A percentile compares a stretch with the other conserved stretches of the same genome.
These are phyloP conservation scores for Balearica regulorum DNA, from an alignment of 2,797 vertebrate genomes.

Conservation along the genomic window DNA sequence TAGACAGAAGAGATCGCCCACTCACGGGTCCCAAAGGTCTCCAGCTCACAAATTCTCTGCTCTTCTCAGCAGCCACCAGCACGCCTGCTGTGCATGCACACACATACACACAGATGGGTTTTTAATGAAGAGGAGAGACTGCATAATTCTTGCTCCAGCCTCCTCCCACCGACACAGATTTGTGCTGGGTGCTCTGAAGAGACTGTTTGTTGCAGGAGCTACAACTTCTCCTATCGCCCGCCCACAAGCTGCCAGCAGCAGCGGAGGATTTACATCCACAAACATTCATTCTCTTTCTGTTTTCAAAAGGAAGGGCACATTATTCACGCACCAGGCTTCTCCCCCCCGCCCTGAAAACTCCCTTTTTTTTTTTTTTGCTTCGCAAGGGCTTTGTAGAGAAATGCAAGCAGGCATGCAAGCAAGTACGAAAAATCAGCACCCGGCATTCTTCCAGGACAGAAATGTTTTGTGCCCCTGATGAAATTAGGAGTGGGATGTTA, in stretches of 20 bases:
- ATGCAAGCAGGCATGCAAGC: not conserved
- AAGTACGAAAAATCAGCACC: not conserved
- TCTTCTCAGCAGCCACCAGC: not conserved
- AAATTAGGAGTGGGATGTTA: not conserved
- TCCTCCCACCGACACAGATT: not conserved
- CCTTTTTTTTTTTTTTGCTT: not conserved
- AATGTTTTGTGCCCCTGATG: not conserved
- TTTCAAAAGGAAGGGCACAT: not conserved
- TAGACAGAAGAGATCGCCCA: not conserved
- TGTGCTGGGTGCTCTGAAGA: not conserved
- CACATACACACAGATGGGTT: not conserved
- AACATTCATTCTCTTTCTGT: not conserved
- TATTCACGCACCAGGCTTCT: not conserved
- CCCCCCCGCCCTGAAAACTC: not conserved
- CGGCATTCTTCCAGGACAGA: not conserved
- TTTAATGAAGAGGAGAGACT: not conserved
- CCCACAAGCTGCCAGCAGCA: constrained; percentile 5
- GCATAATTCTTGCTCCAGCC: not conserved
- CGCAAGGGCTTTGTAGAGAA: not conserved
- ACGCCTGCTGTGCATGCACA: not conserved
- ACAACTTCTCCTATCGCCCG: not conserved
- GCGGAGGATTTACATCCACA: constrained; percentile 1
- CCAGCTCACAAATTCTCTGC: not conserved
- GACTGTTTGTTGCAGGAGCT: constrained; percentile 2
- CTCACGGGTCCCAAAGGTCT: not conserved